Percentiles rank a stretch among this genome's conserved stretches.
Evolutionary conservation across 1,140 invertebrate species (phyloP).

Genomic region (Glossosoma conforme): DNA sequence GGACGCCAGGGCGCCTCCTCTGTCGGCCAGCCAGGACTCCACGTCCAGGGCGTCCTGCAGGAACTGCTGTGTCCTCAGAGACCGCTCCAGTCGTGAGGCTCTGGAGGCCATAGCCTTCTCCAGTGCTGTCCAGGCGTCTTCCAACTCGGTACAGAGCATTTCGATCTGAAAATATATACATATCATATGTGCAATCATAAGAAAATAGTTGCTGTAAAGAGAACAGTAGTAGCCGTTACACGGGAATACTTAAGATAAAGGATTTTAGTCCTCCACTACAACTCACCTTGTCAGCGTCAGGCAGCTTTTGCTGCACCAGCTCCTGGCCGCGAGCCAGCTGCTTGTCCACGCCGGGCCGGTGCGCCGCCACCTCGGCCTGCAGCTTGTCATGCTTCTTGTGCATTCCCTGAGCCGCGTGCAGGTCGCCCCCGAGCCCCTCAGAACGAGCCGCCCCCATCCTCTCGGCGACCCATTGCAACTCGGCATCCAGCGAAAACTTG

Average conservation of each 20-base stretch:
- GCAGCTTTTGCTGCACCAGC: conserved; percentile 69
- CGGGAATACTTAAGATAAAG: not conserved
- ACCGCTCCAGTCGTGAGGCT: conserved; percentile 74
- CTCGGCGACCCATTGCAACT: conserved; percentile 95
- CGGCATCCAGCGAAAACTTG: conserved; percentile 87
- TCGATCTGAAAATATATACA: conserved; percentile 49
- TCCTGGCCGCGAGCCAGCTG: conserved; percentile 67
- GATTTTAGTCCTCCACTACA: too few species aligned
- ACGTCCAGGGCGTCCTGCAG: conserved; percentile 87
- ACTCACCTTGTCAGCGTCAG: conserved; percentile 65
- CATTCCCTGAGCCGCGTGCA: conserved; percentile 87
- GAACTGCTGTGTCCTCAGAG: conserved; percentile 84
- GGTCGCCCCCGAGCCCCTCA: conserved; percentile 68
- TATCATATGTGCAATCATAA: not conserved
- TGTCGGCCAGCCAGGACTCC: conserved; percentile 88
- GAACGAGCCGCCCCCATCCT: conserved; percentile 76
- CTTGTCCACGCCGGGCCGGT: conserved; percentile 77
- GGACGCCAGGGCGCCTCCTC: conserved; percentile 72
- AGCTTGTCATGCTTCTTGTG: conserved; percentile 93
- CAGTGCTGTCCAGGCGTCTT: conserved; percentile 65
- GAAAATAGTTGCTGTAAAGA: not conserved
- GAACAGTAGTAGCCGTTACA: not conserved
- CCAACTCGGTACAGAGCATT: conserved; percentile 59
- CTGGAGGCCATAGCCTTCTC: conserved; percentile 65
- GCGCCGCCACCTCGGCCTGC: conserved; percentile 77